These are phyloP conservation scores for Brachycybe producta DNA, from an alignment of 2,888 invertebrate genomes.

Conservation along the genomic window DNA sequence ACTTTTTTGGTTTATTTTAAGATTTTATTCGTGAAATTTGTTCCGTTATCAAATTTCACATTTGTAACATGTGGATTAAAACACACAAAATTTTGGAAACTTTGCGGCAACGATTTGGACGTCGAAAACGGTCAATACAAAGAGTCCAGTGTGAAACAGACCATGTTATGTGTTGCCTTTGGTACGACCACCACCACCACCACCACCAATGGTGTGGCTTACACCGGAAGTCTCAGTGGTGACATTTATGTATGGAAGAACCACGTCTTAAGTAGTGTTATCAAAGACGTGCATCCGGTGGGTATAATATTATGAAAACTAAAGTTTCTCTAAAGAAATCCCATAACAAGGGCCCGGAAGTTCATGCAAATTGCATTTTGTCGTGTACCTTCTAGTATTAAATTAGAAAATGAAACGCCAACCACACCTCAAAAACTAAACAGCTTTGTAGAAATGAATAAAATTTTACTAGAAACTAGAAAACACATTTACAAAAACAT, in stretches of 20 bases:
- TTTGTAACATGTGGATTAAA: slow-evolving; percentile 37
- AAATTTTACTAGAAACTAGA: too few relatives aligned
- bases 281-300: slow-evolving; percentile 33
- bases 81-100: slow-evolving; percentile 38
- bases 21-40: slow-evolving; percentile 36
- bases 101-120: slow-evolving; percentile 29
- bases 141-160: slow-evolving; percentile 17
- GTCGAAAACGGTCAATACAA: slow-evolving; percentile 12
- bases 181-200: slow-evolving; percentile 14
- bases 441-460: too few relatives aligned
- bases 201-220: slow-evolving; percentile 21
- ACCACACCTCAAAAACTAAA: too few relatives aligned
- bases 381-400: too few relatives aligned
- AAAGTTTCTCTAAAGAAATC: too few relatives aligned
- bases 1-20: neutral
- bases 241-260: slow-evolving; percentile 36
- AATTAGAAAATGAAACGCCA: too few relatives aligned
- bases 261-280: slow-evolving; percentile 29
- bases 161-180: slow-evolving; percentile 16
- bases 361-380: too few relatives aligned
- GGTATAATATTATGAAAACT: slow-evolving; percentile 18
- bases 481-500: too few relatives aligned
- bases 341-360: too few relatives aligned
- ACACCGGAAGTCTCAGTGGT: slow-evolving; percentile 35
- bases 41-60: slow-evolving; percentile 31